Percentiles rank a stretch among this genome's conserved stretches.
These are phyloP conservation scores for Drosophila oshimai DNA, from an alignment of 1,140 invertebrate species.

Conservation along the genomic window DNA sequence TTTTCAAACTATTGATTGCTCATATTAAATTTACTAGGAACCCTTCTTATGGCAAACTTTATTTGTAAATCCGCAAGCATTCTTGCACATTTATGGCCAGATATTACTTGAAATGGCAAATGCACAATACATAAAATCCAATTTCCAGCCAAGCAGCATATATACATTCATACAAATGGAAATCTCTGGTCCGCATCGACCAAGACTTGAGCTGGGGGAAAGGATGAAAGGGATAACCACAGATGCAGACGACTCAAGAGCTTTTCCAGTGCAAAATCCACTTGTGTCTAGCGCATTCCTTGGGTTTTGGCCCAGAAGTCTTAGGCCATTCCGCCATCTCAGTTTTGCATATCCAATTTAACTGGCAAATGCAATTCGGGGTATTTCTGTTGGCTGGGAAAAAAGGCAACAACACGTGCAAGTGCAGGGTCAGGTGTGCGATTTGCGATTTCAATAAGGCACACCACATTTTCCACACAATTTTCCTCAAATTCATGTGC, in stretches of 20 bases:
- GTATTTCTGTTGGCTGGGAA: slow-evolving; percentile 13
- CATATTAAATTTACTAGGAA: neutral
- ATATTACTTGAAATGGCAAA: slow-evolving; percentile 39
- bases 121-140: slow-evolving; percentile 58
- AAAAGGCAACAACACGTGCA: slow-evolving; percentile 20
- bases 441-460: slow-evolving; percentile 28
- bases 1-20: neutral
- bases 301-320: slow-evolving; percentile 12
- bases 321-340: slow-evolving; percentile 13
- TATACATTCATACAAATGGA: slow-evolving; percentile 14
- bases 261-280: slow-evolving; percentile 61
- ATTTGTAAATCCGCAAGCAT: neutral
- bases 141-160: slow-evolving; percentile 30
- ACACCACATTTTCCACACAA: slow-evolving; percentile 12
- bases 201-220: neutral
- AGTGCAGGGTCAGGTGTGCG: slow-evolving; percentile 18
- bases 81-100: slow-evolving; percentile 46
- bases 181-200: slow-evolving; percentile 10
- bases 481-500: slow-evolving; percentile 51
- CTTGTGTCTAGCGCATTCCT: slow-evolving; percentile 62
- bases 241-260: slow-evolving; percentile 37
- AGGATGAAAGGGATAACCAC: slow-evolving; percentile 21
- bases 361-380: neutral
- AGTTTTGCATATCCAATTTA: slow-evolving; percentile 45
- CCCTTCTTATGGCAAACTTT: neutral